Evolutionary conservation across 2,888 invertebrate species (phyloP), one percentile per base, ranked within the genome.

Genomic region (Cylloceria caligata): DNA sequence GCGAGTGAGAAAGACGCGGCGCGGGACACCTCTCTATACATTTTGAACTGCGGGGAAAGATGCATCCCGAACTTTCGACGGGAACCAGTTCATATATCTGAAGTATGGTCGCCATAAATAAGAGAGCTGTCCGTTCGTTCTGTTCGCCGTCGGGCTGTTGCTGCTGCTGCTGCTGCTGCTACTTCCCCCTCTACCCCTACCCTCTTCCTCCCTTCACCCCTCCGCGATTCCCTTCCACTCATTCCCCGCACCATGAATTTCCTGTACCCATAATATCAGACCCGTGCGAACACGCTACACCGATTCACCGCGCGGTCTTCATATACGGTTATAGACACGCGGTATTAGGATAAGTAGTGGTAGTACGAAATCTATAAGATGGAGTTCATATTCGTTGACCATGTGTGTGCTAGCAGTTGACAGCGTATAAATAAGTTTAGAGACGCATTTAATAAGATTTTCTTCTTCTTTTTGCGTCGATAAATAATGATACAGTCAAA

Each of bases 1-100:
- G 86, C 88, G 87, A 88, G 83, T 85, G 87, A 81, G 81, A 81
- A 82, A 80, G 78, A 75, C 73, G 79, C 49, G 71, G 82, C 78
- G 75, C 85, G 83, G 86, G 86, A 88, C 86, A 87, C 87, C 85
- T 86, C 89, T 89, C 90, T 89, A 91, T 91, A 92, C 90, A 91
- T 92, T 92, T 91, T 89, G 86, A 90, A 90, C 89, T 88, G 82
- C 79, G 79, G 76, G 90, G 90, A 90, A 91, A 91, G 92, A 92
- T 89, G 91, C 90, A 88, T 92, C 91, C 92, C 90, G 89, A 92
- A 92, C 91, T 92, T 92, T 92, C 91, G 92, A 92, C 91, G 91
- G 90, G 91, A 91, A 92, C 92, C 92, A 92, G 92, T 92, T 92
- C 92, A 92, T 92, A 92, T 92, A 92, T 92, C 91, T 92, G 90